Percentiles rank a stretch among this genome's conserved stretches.
Conservation (phyloP, 2,113 vertebrate species). For the Budorcas taxicolor region DNA sequence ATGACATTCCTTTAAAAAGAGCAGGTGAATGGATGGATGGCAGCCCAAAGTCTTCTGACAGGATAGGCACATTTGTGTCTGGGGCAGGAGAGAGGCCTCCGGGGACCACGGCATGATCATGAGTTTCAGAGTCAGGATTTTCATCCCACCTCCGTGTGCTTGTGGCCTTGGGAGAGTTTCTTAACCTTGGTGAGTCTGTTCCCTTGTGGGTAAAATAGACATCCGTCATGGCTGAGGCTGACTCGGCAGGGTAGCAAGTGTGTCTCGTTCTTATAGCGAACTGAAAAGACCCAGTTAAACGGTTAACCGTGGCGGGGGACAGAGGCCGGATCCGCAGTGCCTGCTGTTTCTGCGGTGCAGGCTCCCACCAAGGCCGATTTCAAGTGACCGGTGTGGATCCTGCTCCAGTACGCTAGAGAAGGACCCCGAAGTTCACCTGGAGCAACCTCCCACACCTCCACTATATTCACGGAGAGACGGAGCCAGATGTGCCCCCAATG, state of each 20-base stretch:
- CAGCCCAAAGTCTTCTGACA: background rate
- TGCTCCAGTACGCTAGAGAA: accelerated
- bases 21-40: background rate
- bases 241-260: background rate
- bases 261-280: background rate
- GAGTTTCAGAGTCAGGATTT: background rate
- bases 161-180: background rate
- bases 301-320: background rate
- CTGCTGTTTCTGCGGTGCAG: background rate
- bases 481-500: background rate
- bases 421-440: background rate
- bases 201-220: background rate
- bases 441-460: too few relatives aligned
- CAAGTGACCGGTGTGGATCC: background rate
- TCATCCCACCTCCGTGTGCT: background rate
- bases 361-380: background rate
- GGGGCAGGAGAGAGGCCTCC: background rate
- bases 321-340: accelerated
- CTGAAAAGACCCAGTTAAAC: background rate
- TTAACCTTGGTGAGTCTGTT: background rate
- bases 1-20: conserved; percentile 3
- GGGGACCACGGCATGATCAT: background rate
- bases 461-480: background rate
- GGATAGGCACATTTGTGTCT: background rate
- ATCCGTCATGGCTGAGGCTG: background rate